phyloP scores from a whole-genome alignment of 2,888 invertebrate species.

The Perizoma affinitatum region DNA sequence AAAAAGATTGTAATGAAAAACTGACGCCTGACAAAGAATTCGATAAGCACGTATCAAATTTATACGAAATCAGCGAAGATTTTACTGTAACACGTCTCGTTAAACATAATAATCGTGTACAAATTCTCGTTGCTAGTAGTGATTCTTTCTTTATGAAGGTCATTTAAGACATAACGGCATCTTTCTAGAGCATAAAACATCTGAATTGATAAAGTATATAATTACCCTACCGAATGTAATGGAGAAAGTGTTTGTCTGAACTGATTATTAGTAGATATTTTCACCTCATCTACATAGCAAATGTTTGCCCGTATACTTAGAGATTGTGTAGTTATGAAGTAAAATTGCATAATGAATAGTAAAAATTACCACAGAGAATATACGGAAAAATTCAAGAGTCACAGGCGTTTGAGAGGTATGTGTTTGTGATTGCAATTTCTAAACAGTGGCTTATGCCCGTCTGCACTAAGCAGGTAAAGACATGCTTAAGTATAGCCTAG shows the following conservation, averaged over 20 bases:
- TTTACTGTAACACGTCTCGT: constrained; percentile 16
- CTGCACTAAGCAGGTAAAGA: too few species aligned
- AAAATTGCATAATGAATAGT: constrained; percentile 38
- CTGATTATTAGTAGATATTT: constrained; percentile 46
- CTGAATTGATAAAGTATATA: constrained; percentile 46
- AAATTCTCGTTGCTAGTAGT: neutral
- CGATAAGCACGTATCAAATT: constrained; percentile 22
- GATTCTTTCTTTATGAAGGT: constrained; percentile 19
- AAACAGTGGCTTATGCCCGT: too few species aligned
- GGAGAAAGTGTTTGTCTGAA: constrained; percentile 50
- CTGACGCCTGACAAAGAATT: constrained; percentile 9
- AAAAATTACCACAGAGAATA: constrained; percentile 22
- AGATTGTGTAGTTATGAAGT: constrained; percentile 46
- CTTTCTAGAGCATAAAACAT: constrained; percentile 37
- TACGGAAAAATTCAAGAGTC: constrained; percentile 11
- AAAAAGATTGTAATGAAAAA: constrained; percentile 1
- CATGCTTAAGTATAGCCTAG: too few species aligned
- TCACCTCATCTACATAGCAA: constrained; percentile 48
- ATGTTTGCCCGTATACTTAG: constrained; percentile 46
- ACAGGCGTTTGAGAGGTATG: neutral
- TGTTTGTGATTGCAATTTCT: constrained; percentile 16
- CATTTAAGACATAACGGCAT: constrained; percentile 17
- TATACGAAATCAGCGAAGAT: constrained; percentile 11
- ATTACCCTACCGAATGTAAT: constrained; percentile 46
- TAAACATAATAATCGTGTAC: constrained; percentile 8